phyloP scores from a whole-genome alignment of 2,113 vertebrate species.

The Pycnonotus jocosus region DNA sequence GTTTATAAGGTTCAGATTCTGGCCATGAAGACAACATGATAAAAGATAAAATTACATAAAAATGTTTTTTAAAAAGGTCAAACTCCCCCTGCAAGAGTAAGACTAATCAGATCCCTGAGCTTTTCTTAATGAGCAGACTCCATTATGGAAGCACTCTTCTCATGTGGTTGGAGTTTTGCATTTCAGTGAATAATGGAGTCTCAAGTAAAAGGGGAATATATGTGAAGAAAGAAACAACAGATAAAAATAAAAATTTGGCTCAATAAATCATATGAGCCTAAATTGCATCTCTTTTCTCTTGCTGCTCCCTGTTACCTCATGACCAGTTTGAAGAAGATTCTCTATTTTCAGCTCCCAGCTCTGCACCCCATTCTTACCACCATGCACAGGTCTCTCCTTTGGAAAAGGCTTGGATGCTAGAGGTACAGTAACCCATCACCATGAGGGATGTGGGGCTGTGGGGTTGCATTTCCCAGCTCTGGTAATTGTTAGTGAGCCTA shows the following conservation, averaged over 20 bases:
- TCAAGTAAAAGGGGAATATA: background rate
- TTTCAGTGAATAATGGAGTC: constrained; percentile 5
- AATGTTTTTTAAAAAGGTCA: background rate
- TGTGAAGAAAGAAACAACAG: background rate
- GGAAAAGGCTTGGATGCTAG: background rate
- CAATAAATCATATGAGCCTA: background rate
- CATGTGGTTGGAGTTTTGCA: background rate
- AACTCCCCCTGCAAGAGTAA: background rate
- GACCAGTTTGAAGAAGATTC: background rate
- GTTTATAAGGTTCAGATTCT: background rate
- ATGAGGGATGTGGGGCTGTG: rapidly evolving
- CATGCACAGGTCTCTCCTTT: background rate
- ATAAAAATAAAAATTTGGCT: background rate
- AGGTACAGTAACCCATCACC: background rate
- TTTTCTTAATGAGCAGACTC: background rate
- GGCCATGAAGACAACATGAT: background rate
- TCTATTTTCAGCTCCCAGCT: background rate
- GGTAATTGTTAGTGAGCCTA: background rate
- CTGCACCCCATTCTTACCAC: background rate
- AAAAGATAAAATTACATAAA: background rate
- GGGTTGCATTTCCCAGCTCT: background rate
- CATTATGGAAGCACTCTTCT: background rate
- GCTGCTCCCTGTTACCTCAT: background rate
- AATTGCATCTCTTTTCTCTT: background rate
- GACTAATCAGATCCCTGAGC: background rate